Percentiles rank a stretch among this genome's conserved stretches.
Conservation (phyloP, 2,888 invertebrate genomes). For the Orchesella flavescens region DNA sequence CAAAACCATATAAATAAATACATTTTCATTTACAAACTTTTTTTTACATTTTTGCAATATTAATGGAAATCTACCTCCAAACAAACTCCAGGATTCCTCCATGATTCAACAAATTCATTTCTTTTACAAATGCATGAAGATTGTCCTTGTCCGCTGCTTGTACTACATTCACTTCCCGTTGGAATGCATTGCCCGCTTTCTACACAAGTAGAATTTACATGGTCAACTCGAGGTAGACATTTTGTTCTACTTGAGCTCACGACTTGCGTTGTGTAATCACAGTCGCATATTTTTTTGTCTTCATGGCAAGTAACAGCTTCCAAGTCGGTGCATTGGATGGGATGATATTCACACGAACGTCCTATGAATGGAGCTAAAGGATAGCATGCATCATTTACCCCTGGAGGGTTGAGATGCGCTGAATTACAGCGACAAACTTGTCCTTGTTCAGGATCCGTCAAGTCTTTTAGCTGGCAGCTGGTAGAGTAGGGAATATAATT, state of each 20-base stretch:
- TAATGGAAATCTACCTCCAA: too few species aligned
- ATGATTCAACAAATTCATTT: too few species aligned
- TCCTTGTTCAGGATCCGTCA: not conserved
- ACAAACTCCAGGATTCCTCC: too few species aligned
- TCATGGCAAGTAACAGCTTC: not conserved
- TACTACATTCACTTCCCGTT: not conserved
- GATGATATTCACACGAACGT: not conserved
- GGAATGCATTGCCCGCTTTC: not conserved
- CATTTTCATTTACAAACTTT: too few species aligned
- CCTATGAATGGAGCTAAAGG: not conserved
- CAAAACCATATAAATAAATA: too few species aligned
- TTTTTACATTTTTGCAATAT: too few species aligned
- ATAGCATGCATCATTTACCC: not conserved
- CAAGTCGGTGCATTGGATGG: not conserved
- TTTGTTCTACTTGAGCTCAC: not conserved
- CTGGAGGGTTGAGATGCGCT: not conserved
- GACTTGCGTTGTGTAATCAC: not conserved
- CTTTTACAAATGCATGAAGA: too few species aligned
- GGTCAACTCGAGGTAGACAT: not conserved
- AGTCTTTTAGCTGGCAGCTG: not conserved
- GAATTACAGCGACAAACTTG: not conserved
- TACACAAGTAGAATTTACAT: not conserved
- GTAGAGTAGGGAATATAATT: not conserved
- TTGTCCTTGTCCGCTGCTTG: too few species aligned
- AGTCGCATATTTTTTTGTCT: not conserved